Base-by-base conservation (phyloP, 2,888 invertebrate genomes). In the Cephus rjabovi region DNA sequence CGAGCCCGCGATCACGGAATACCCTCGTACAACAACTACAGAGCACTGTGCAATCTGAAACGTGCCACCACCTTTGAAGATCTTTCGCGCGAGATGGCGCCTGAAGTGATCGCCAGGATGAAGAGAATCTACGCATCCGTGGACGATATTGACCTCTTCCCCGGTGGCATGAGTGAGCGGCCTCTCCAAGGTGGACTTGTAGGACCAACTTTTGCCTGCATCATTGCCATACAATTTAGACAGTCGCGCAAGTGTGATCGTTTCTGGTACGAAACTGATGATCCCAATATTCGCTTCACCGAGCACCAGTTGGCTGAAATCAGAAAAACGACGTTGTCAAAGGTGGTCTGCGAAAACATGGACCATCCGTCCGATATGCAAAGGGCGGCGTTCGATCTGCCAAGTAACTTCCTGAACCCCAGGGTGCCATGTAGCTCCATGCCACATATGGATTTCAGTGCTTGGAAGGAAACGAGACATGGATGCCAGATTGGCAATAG, bases 61-160 rank as follows among this genome's bases (percentile, higher is more conserved):
- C 94, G 96, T 77, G 98, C 98, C 0, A 93, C 94, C 0, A 95
- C 94, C 1, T 98, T 98, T 92, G 96, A 97, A 77, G 98, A 99
- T 90, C 92, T 99, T 34, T 94, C 95, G 0, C 94, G 97, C 75
- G 98, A 98, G 92, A 96, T 98, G 86, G 96, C 97, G 34, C 95
- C 95, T 80, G 97, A 97, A 92, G 96, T 96, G 30, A 96, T 96
- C 84, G 94, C 95, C 0, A 93, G 94, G 90, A 93, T 97, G 87
- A 96, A 96, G 91, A 94, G 96, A 79, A 95, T 97, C 81, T 97
- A 97, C 90, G 94, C 96, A 0, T 96, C 96, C 3, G 98, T 98
- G 0, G 98, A 99, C 87, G 99, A 99, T 90, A 97, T 99, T 78
- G 98, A 99, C 91, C 93, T 99, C 3, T 99, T 99, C 94, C 97